Conservation (phyloP, 2,888 invertebrate species). For the Lutraria lutraria region DNA sequence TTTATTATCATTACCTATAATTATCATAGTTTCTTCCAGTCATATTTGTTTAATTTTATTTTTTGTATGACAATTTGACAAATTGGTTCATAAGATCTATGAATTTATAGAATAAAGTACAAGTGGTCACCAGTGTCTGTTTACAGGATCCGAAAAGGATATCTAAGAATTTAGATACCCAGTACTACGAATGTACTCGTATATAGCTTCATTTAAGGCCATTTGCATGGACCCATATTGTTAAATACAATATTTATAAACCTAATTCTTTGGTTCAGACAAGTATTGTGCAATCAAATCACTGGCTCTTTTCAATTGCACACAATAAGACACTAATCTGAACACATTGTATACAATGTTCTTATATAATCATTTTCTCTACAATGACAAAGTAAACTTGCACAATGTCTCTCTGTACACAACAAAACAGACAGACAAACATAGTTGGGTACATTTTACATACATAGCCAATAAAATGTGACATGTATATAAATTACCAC, state of each 20-base stretch:
- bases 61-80: background rate
- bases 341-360: background rate
- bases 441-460: background rate
- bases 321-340: too few relatives aligned
- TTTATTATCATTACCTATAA: background rate
- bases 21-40: background rate
- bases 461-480: background rate
- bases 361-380: background rate
- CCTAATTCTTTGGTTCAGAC: too few relatives aligned
- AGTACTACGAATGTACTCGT: too few relatives aligned
- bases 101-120: too few relatives aligned
- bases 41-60: background rate
- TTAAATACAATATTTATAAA: too few relatives aligned
- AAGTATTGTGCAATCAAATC: too few relatives aligned
- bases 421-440: background rate
- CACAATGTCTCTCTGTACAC: background rate
- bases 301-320: too few relatives aligned
- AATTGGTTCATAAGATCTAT: too few relatives aligned
- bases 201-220: too few relatives aligned
- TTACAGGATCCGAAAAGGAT: background rate
- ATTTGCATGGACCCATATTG: too few relatives aligned
- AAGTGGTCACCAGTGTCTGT: background rate
- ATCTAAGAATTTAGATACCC: background rate
- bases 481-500: background rate
- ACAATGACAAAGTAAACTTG: background rate